Base-by-base conservation (phyloP, 2,888 invertebrate genomes). In the Lucinisca nassula region DNA sequence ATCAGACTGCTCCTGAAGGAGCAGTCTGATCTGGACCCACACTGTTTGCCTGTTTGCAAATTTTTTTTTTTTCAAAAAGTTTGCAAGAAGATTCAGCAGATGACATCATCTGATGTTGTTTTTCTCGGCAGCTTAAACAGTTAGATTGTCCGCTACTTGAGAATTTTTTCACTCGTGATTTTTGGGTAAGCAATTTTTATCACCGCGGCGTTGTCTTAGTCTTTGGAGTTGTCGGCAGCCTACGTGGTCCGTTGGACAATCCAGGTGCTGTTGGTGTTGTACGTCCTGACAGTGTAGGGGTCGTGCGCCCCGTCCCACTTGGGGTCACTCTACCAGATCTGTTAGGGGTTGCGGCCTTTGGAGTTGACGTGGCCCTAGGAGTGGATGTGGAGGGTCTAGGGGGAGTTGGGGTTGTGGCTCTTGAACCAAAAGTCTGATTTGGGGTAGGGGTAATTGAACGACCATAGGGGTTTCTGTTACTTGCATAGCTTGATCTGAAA, bases 391-490 rank as follows among this genome's bases (percentile, higher is more conserved):
- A 93, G 12, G 92, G 90, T 49, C 93, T 88, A 30, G 94, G 91
- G 10, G 94, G 93, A 67, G 90, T 87, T 51, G 91, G 89, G 21
- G 94, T 94, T n/a, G 90, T 94, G 67, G 93, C 91, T 40, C 94
- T 90, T 37, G 85, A 76, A n/a, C 89, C 89, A 78, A 86, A 91
- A 40, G 91, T 88, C 58, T 91, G 87, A 58, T 84, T 87, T 0
- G 92, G 92, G 58, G 85, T 84, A 0, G 92, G 92, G 12, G 92
- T 91, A 35, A 90, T 92, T 35, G 90, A 90, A 37, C 90, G 89
- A 30, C 91, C 90, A 40, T 85, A 89, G 17, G 90, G 87, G 35
- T 88, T 82, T 37, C 90, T 82, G 35, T 87, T 85, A 82, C 85
- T 87, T 67, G 67, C 67, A 67, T 67, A 67, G 35, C 67, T 67